These are phyloP conservation scores for Pseudomugil gertrudae DNA, from an alignment of 2,797 vertebrate genomes.

Conservation along the genomic window DNA sequence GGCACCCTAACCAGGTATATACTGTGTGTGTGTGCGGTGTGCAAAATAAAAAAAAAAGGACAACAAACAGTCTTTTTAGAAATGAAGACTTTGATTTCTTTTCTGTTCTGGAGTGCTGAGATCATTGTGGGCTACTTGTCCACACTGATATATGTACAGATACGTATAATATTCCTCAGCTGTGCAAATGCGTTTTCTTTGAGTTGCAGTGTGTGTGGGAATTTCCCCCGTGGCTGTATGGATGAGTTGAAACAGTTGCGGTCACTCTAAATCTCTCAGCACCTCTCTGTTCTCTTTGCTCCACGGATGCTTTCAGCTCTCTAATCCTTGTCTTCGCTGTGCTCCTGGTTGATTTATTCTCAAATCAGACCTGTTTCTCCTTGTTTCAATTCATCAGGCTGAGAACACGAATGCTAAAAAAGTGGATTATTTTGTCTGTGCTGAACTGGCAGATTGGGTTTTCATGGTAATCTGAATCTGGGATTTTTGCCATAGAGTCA, in stretches of 20 bases:
- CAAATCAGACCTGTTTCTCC: neutral
- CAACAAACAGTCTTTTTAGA: no score
- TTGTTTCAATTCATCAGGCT: conserved; percentile 15
- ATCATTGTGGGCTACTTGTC: conserved; percentile 21
- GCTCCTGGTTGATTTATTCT: conserved; percentile 38
- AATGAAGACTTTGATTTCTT: conserved; percentile 21
- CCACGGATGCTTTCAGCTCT: conserved; percentile 43
- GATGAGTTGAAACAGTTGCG: conserved; percentile 39
- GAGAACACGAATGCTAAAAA: conserved; percentile 2
- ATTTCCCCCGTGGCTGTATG: conserved; percentile 45
- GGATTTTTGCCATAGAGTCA: conserved; percentile 37
- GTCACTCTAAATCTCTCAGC: conserved; percentile 55
- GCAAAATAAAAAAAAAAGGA: no score
- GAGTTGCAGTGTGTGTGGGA: conserved; percentile 27
- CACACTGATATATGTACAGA: neutral
- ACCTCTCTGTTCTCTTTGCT: conserved; percentile 37
- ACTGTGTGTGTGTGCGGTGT: conserved; percentile 25
- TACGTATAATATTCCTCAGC: neutral
- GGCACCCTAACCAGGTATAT: conserved; percentile 71
- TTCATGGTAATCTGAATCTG: conserved; percentile 36
- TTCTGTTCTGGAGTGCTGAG: conserved; percentile 1
- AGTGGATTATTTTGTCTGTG: conserved; percentile 14
- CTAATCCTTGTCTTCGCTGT: conserved; percentile 9
- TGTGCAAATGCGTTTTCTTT: conserved; percentile 25
- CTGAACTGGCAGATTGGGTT: conserved; percentile 44